Percentiles rank a stretch among this genome's conserved stretches.
Conservation (phyloP, 2,113 vertebrate species). For the Rana temporaria region DNA sequence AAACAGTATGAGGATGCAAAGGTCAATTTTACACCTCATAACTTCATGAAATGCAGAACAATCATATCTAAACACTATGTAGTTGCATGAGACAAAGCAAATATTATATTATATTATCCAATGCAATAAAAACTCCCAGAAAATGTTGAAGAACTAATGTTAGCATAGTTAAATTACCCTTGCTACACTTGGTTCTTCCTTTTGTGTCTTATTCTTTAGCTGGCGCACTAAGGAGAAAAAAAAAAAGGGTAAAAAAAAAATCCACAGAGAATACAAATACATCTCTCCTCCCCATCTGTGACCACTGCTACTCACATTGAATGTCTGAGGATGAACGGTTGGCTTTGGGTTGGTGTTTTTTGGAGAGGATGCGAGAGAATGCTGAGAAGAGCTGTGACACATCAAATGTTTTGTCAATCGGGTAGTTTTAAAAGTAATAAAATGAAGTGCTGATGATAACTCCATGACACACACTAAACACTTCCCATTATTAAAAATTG, state of each 20-base stretch:
- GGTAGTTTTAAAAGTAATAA: too few species aligned
- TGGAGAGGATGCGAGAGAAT: constrained; percentile 82
- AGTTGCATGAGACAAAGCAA: too few species aligned
- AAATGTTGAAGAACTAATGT: neutral
- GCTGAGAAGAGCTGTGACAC: constrained; percentile 67
- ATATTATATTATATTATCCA: too few species aligned
- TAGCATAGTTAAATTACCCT: constrained; percentile 62
- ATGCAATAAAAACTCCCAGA: too few species aligned
- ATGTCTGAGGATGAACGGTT: constrained; percentile 77
- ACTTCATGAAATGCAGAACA: too few species aligned
- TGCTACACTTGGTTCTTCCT: constrained; percentile 58
- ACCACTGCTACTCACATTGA: constrained; percentile 71
- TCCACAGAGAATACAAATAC: neutral
- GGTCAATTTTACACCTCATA: too few species aligned
- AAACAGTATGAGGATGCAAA: too few species aligned
- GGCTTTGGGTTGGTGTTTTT: constrained; percentile 79
- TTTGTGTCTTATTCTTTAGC: constrained; percentile 62
- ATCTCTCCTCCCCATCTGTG: neutral
- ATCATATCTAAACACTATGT: too few species aligned
- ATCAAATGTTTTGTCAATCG: neutral
- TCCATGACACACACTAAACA: too few species aligned
- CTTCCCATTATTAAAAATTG: too few species aligned
- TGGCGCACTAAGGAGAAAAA: constrained; percentile 68
- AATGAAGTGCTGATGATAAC: too few species aligned
- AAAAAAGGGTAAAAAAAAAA: neutral